Conservation (phyloP, 2,888 invertebrate genomes). For the Orchestes rusci region DNA sequence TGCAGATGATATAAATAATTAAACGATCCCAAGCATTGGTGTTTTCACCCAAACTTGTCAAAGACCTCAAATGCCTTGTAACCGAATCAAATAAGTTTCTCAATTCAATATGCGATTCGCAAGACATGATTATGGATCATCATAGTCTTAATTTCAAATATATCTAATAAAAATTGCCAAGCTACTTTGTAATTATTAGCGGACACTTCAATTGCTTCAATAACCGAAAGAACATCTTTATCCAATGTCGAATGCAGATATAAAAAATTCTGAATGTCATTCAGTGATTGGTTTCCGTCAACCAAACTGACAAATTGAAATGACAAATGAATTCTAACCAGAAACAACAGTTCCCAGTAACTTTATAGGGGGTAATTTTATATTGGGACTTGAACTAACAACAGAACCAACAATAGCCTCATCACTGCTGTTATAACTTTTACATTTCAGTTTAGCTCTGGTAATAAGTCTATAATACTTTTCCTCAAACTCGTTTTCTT, state of each 20-base stretch:
- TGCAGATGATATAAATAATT: slow-evolving; percentile 7
- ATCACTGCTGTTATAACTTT: too few relatives aligned
- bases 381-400: background rate
- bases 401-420: background rate
- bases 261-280: background rate
- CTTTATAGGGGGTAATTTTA: background rate
- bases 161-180: slow-evolving; percentile 24
- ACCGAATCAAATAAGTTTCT: slow-evolving; percentile 18
- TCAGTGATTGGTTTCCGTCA: slow-evolving; percentile 1
- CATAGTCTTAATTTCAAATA: slow-evolving; percentile 24
- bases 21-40: slow-evolving; percentile 17
- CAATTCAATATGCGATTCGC: slow-evolving; percentile 15
- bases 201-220: slow-evolving; percentile 18
- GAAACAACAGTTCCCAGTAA: background rate
- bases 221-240: slow-evolving; percentile 1
- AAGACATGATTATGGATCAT: slow-evolving; percentile 25
- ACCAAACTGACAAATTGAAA: slow-evolving; percentile 5
- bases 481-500: background rate
- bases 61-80: slow-evolving; percentile 17
- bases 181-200: slow-evolving; percentile 23
- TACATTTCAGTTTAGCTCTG: too few relatives aligned
- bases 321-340: slow-evolving; percentile 6
- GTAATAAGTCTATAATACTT: background rate
- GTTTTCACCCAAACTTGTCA: slow-evolving; percentile 16
- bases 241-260: slow-evolving; percentile 1